Percentiles rank a stretch among this genome's conserved stretches.
These are phyloP conservation scores for Polymixis lichenea DNA, from an alignment of 2,888 invertebrate genomes.

Conservation along the genomic window DNA sequence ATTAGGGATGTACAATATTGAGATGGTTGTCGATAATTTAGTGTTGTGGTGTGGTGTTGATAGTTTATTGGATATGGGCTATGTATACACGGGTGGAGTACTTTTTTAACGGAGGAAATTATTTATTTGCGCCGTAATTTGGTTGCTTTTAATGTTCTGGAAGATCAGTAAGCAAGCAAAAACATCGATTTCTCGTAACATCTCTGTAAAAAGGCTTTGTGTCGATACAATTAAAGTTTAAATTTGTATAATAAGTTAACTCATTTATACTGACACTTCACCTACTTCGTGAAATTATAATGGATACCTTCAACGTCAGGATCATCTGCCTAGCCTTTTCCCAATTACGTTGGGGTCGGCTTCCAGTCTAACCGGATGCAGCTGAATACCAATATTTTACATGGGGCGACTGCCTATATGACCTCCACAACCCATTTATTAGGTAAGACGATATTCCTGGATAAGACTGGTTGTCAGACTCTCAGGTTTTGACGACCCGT, in stretches of 20 bases:
- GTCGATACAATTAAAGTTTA: not conserved
- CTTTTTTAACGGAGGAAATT: too few relatives aligned
- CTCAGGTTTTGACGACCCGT: too few relatives aligned
- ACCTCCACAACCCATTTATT: too few relatives aligned
- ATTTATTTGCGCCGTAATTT: not conserved
- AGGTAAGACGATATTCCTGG: too few relatives aligned
- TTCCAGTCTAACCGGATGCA: too few relatives aligned
- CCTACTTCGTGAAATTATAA: not conserved
- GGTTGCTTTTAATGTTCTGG: not conserved
- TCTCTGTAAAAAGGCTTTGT: not conserved
- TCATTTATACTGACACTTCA: not conserved
- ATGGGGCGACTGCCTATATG: too few relatives aligned
- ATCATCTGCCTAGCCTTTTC: too few relatives aligned
- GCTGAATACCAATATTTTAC: too few relatives aligned
- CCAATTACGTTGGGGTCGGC: too few relatives aligned
- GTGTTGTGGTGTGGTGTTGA: not conserved
- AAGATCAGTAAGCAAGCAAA: not conserved
- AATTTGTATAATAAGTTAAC: not conserved
- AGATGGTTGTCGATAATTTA: not conserved
- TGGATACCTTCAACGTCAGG: not conserved
- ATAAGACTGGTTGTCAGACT: too few relatives aligned
- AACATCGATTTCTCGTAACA: not conserved
- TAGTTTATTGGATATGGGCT: not conserved
- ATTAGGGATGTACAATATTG: conserved; percentile 8
- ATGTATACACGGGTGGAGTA: not conserved